These are phyloP conservation scores for Mormyrops attenuatus DNA, from an alignment of 2,797 vertebrate genomes.

Conservation along the genomic window DNA sequence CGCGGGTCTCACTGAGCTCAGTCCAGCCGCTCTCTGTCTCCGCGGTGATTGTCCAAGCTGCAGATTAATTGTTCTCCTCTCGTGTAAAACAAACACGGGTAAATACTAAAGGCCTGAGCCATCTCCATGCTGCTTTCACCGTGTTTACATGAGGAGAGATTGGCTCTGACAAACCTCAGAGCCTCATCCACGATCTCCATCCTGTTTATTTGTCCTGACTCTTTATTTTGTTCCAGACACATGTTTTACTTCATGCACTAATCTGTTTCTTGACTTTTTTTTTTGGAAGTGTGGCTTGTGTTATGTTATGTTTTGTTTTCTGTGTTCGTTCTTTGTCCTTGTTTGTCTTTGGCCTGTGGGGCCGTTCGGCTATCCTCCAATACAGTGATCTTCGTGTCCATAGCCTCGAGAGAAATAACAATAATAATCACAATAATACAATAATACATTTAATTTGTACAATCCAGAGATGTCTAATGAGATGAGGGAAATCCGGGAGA, in stretches of 20 bases:
- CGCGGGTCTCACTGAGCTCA: neutral
- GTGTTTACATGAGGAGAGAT: neutral
- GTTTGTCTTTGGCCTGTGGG: neutral
- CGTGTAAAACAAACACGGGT: slow-evolving; percentile 18
- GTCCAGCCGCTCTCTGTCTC: neutral
- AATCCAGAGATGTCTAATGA: neutral
- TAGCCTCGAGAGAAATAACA: neutral
- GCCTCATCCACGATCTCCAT: neutral
- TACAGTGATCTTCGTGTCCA: neutral
- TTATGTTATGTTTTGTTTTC: neutral
- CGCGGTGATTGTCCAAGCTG: slow-evolving; percentile 13
- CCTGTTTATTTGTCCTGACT: slow-evolving; percentile 10
- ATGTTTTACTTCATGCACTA: neutral
- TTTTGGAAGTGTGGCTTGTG: neutral
- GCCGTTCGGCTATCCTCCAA: neutral
- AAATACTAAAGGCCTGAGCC: slow-evolving; percentile 2
- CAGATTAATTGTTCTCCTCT: slow-evolving; percentile 17
- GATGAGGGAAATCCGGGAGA: neutral
- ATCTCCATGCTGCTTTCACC: neutral
- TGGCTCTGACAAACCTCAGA: slow-evolving; percentile 6
- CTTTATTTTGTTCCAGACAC: neutral
- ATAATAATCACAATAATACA: neutral
- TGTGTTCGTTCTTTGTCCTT: neutral
- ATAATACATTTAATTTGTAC: neutral
- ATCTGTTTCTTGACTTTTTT: slow-evolving; percentile 11